Base-by-base conservation (phyloP, 2,888 invertebrate genomes). In the Aromia moschata region DNA sequence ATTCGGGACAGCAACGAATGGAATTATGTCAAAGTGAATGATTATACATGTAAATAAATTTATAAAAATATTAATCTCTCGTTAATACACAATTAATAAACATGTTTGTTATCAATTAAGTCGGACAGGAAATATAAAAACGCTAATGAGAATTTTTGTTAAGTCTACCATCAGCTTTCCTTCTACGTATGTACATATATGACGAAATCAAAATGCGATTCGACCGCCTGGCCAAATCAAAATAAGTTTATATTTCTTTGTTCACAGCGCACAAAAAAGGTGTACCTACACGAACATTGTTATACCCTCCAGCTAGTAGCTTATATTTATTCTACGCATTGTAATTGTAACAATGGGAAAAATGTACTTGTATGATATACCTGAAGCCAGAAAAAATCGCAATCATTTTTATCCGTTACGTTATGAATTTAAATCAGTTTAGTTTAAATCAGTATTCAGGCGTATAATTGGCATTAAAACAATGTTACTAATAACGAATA, bases 31-130 rank as follows among this genome's bases (percentile, higher is more conserved):
- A 25, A 30, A 49, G n/a, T 30, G 15, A 43, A 49, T 33, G 33
- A 33, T 49, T 49, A 49, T 37, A 49, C 18, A 15, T 49, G 37
- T 25, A 49, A 49, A 49, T 49, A 12, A 7, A 47, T 47, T 47
- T 47, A 47, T 17, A 49, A 49, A 49, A 49, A 38, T 49, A 49
- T 38, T 38, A 49, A 49, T 49, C 20, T 25, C 49, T 49, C 15
- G 38, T 49, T 49, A 49, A 49, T 49, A 49, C 18, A 18, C 38
- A 38, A 18, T 49, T 49, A 49, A 49, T 49, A 49, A 49, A 38
- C 49, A 14, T 38, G 49, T 49, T 49, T 49, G 37, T 14, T 38
- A 49, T 38, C 38, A 14, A 49, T 49, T 49, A 38, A 36, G 20
- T 3, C 1, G 17, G 25, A 49, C 38, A 38, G 49, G 49, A 49